phyloP scores from a whole-genome alignment of 37 sponge, comb jelly and placozoan genomes.

The Cladorhizidae sp. region DNA sequence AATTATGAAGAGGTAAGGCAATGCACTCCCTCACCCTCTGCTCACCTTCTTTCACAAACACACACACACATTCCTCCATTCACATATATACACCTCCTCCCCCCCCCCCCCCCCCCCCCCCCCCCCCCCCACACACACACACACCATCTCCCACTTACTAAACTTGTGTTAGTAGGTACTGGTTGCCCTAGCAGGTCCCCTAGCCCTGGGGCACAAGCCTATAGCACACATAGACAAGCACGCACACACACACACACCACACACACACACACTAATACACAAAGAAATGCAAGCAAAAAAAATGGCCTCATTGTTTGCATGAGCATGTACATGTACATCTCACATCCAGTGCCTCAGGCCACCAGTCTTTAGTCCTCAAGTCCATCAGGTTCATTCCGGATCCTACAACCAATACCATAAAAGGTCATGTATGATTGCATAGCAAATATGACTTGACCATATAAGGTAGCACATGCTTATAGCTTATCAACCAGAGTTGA shows the following conservation, averaged over 20 bases:
- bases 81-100: not conserved
- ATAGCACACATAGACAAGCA: not conserved
- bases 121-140: not conserved
- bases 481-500: no score
- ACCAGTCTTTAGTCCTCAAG: slow-evolving; percentile 79
- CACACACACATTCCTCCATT: no score
- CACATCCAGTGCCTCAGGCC: slow-evolving; percentile 67
- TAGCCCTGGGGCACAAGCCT: slow-evolving; percentile 69
- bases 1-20: no score
- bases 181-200: slow-evolving; percentile 64
- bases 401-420: no score
- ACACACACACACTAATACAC: not conserved
- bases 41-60: no score
- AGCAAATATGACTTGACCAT: no score
- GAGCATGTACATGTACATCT: not conserved
- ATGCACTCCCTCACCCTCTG: no score
- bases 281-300: not conserved
- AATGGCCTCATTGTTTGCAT: no score
- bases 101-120: no score
- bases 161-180: slow-evolving; percentile 66
- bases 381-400: slow-evolving; percentile 98
- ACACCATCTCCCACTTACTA: slow-evolving; percentile 20
- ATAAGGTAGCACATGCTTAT: no score
- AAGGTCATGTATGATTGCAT: no score
- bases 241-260: not conserved